Base-by-base conservation (phyloP, 2,888 invertebrate genomes). In the Therioaphis trifolii region DNA sequence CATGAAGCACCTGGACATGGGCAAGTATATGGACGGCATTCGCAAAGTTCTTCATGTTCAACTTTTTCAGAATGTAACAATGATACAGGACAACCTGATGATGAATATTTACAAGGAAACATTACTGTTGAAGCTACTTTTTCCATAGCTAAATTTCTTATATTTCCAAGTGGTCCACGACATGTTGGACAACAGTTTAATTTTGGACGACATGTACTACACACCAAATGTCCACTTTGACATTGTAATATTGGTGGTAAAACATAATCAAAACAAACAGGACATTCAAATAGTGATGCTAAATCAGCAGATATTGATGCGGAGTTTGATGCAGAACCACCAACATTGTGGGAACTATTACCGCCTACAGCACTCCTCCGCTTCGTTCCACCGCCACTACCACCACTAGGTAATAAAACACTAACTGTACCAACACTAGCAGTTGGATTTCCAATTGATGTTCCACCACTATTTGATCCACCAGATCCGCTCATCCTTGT, bases 201-300 rank as follows among this genome's bases (percentile, higher is more conserved):
- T 90, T 99, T 99, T 84, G 98, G 97, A 85, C 99, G 92, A 90
- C 99, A 99, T 88, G 94, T 95, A 86, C 97, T 96, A 91, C 99
- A 99, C 85, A 99, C 98, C 88, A 99, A 92, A 90, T 99, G 99
- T 85, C 99, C 99, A 89, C 97, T 97, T 89, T 97, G 97, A 89
- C 99, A 99, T 90, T 99, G 99, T 89, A 98, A 92, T 87, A 99
- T 99, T 58, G 99, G 99, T 86, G 99, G 99, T 88, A 99, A 91
- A 86, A 99, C 99, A 91, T 98, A 99, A 90, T 99, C 99, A 89
- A 99, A 98, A 90, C 99, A 99, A 86, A 99, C 99, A 55, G 97
- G 97, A 89, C 97, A 97, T 89, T 97, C 97, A 89, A 97, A 97
- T 77, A 97, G 91, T 85, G 96, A 95, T 86, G 96, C 96, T 88